These are phyloP conservation scores for Anas flavirostris DNA, from an alignment of 2,797 vertebrate species.

Conservation along the genomic window DNA sequence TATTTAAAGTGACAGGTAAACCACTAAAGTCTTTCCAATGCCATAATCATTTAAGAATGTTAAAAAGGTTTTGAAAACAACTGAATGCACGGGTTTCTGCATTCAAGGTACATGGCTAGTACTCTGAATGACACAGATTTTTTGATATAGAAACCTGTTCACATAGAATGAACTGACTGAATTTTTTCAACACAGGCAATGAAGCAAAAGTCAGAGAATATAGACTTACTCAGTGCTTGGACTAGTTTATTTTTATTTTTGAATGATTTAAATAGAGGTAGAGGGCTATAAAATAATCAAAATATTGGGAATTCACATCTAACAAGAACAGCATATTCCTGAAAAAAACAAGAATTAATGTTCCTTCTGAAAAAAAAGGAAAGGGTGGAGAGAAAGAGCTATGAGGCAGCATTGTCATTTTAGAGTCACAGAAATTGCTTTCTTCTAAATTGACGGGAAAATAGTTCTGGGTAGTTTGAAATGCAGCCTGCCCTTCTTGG, in stretches of 20 bases:
- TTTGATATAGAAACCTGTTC: not conserved
- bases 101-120: not conserved
- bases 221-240: not conserved
- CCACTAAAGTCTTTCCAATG: not conserved
- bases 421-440: not conserved
- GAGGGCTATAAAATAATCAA: not conserved
- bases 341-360: not conserved
- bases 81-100: not conserved
- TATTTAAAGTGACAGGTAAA: conserved; percentile 30
- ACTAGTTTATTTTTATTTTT: not conserved
- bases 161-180: not conserved
- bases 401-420: not conserved
- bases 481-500: not conserved
- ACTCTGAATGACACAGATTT: not conserved
- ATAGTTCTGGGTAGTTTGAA: not conserved
- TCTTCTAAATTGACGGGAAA: not conserved
- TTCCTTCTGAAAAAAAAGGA: not conserved
- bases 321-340: not conserved
- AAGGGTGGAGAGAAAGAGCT: not conserved
- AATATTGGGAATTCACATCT: not conserved
- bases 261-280: not conserved
- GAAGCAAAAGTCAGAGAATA: not conserved
- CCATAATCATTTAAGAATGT: not conserved
- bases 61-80: not conserved
- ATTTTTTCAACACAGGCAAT: not conserved